These are phyloP conservation scores for Microtus richardsoni DNA, from an alignment of 2,113 vertebrate species.

Conservation along the genomic window DNA sequence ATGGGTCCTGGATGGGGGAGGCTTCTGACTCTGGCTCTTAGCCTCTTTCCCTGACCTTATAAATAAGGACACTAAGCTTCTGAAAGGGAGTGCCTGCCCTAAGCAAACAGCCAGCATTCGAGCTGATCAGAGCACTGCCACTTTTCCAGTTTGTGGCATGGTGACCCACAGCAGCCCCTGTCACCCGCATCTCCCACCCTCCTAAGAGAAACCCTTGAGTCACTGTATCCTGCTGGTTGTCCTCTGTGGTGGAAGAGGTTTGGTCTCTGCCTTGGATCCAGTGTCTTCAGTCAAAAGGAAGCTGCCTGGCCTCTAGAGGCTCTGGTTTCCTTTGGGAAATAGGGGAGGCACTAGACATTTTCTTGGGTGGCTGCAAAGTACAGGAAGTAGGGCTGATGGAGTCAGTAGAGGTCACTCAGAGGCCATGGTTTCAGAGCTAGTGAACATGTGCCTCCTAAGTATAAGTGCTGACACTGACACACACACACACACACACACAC, in stretches of 20 bases:
- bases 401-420: background rate
- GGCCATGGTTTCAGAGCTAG: background rate
- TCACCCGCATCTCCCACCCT: background rate
- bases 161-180: too few relatives aligned
- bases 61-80: background rate
- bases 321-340: background rate
- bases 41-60: background rate
- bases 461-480: accelerated
- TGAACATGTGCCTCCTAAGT: background rate
- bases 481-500: too few relatives aligned
- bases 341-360: background rate
- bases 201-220: accelerated
- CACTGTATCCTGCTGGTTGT: background rate
- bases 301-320: background rate
- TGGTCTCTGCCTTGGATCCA: background rate
- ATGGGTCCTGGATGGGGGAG: too few relatives aligned
- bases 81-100: background rate
- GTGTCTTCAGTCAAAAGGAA: background rate
- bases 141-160: background rate
- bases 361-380: background rate
- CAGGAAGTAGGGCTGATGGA: background rate
- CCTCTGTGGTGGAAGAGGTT: background rate
- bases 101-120: background rate
- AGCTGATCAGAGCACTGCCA: background rate
- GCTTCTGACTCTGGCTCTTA: background rate